phyloP scores from a whole-genome alignment of 2,797 vertebrate species.

The Zenarchopterus dispar region DNA sequence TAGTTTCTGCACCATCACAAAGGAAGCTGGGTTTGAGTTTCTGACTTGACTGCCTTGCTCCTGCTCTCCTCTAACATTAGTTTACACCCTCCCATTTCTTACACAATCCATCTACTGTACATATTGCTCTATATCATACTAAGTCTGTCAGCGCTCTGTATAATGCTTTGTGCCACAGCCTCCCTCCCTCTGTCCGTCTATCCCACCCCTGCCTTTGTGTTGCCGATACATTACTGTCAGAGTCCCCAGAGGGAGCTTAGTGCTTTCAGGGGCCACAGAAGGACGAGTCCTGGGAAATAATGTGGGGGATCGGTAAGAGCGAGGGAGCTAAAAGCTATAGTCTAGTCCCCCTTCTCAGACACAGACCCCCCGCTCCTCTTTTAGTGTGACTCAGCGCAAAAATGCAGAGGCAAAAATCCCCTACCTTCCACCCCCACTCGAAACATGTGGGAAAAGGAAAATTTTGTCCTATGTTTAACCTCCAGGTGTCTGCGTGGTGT shows the following conservation, averaged over 20 bases:
- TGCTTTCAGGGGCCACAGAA: conserved; percentile 49
- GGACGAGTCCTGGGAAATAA: conserved; percentile 46
- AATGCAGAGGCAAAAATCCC: conserved; percentile 78
- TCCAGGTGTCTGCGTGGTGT: conserved; percentile 68
- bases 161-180: conserved; percentile 22
- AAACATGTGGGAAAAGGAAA: conserved; percentile 80
- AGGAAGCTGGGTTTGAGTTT: conserved; percentile 27
- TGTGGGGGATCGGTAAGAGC: conserved; percentile 59
- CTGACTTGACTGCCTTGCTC: conserved; percentile 22
- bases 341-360: conserved; percentile 54
- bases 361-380: conserved; percentile 33
- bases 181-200: conserved; percentile 21
- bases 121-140: conserved; percentile 9
- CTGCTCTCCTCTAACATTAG: not conserved
- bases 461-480: conserved; percentile 85
- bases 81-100: conserved; percentile 4
- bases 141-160: conserved; percentile 22
- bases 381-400: conserved; percentile 79
- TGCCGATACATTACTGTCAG: conserved; percentile 36
- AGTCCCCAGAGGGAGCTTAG: conserved; percentile 33
- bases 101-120: conserved; percentile 17
- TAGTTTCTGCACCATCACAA: conserved; percentile 17
- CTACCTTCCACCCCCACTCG: conserved; percentile 61
- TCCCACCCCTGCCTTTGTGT: conserved; percentile 10
- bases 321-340: conserved; percentile 33